phyloP scores from a whole-genome alignment of 2,888 invertebrate genomes.

The Caradrina kadenii region DNA sequence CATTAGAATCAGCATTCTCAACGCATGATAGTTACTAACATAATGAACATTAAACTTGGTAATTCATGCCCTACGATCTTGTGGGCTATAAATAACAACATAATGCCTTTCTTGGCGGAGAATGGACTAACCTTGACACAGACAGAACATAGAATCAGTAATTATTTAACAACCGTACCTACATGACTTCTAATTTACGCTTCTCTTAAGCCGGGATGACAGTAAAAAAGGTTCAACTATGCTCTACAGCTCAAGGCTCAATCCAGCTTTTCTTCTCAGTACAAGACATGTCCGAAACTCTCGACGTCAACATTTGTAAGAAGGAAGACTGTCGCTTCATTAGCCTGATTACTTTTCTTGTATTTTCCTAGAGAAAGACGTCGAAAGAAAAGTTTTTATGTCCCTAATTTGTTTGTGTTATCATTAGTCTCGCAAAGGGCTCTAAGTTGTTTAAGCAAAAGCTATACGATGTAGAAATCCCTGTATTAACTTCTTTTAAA shows the following conservation, averaged over 20 bases:
- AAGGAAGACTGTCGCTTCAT: conserved; percentile 36
- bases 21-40: background rate
- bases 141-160: background rate
- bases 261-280: background rate
- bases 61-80: conserved; percentile 10
- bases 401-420: conserved; percentile 40
- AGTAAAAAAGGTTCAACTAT: background rate
- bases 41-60: conserved; percentile 17
- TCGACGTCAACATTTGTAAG: conserved; percentile 9
- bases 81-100: background rate
- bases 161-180: background rate
- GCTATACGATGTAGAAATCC: conserved; percentile 21
- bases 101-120: background rate
- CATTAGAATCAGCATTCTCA: conserved; percentile 5
- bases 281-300: background rate
- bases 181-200: background rate
- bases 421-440: conserved; percentile 35
- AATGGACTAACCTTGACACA: background rate
- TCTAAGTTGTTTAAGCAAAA: conserved; percentile 19
- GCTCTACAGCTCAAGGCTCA: background rate
- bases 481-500: conserved; percentile 7
- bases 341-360: conserved; percentile 36
- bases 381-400: conserved; percentile 31
- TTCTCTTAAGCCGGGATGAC: background rate
- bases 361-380: conserved; percentile 17